A percentile compares a stretch with the other conserved stretches of the same genome.
These are phyloP conservation scores for Centropus unirufus DNA, from an alignment of 2,113 vertebrate genomes.

Conservation along the genomic window DNA sequence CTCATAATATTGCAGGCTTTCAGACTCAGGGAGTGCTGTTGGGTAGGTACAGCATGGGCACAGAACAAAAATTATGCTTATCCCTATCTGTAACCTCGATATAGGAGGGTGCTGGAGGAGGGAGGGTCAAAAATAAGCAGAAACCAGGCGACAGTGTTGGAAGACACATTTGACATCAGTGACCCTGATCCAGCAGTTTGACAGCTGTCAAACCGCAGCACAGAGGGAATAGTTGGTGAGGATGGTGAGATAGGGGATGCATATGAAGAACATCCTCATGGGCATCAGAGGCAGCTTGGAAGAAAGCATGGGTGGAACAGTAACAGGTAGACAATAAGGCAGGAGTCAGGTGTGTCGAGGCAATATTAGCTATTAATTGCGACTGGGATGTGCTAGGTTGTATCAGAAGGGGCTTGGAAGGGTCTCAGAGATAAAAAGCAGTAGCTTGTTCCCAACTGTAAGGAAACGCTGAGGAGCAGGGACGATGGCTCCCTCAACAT, in stretches of 20 bases:
- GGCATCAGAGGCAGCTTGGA: neutral
- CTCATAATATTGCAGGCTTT: neutral
- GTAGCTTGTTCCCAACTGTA: neutral
- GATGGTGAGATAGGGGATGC: neutral
- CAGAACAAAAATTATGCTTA: neutral
- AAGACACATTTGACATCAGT: neutral
- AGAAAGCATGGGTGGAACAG: neutral
- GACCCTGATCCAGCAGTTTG: neutral
- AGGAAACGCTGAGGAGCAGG: neutral
- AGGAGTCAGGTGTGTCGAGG: neutral
- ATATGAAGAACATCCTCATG: neutral
- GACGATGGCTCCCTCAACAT: neutral
- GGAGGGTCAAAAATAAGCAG: neutral
- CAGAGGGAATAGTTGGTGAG: neutral
- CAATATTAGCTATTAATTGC: neutral
- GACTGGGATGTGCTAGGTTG: neutral
- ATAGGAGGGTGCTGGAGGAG: neutral
- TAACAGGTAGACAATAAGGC: rapidly evolving
- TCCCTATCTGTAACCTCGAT: neutral
- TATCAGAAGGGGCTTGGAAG: neutral
- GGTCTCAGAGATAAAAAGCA: neutral
- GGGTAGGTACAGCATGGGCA: neutral
- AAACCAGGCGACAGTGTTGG: neutral
- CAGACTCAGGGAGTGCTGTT: neutral
- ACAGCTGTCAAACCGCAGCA: neutral